These are phyloP conservation scores for Lasius fuliginosus DNA, from an alignment of 2,888 invertebrate species.

Conservation along the genomic window DNA sequence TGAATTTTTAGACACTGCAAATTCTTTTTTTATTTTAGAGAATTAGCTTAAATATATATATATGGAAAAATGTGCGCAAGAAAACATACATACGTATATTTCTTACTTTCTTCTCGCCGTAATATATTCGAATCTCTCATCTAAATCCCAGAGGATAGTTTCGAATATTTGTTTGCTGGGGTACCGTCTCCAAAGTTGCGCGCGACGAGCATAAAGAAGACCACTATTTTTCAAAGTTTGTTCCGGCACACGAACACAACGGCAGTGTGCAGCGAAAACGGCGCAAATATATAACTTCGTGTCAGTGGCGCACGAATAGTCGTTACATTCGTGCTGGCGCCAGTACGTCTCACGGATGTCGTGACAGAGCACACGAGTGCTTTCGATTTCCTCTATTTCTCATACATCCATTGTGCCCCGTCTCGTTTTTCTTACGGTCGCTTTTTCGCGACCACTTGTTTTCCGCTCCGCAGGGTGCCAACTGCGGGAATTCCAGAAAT, in stretches of 20 bases:
- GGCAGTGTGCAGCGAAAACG: slow-evolving; percentile 13
- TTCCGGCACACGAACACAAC: neutral
- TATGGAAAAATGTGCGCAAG: neutral
- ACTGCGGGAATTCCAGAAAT: slow-evolving; percentile 7
- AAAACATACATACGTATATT: slow-evolving; percentile 5
- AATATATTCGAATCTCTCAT: slow-evolving; percentile 31
- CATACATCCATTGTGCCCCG: slow-evolving; percentile 10
- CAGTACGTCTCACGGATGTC: slow-evolving; percentile 41
- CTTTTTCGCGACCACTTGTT: slow-evolving; percentile 1
- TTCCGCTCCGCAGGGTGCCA: neutral
- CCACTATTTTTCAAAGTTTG: slow-evolving; percentile 52
- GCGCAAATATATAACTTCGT: slow-evolving; percentile 25
- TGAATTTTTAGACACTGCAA: neutral
- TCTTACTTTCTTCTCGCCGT: neutral
- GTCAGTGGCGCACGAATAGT: slow-evolving; percentile 26
- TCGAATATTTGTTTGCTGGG: neutral
- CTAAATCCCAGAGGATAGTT: slow-evolving; percentile 22
- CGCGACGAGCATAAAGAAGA: slow-evolving; percentile 46
- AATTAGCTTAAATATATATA: neutral
- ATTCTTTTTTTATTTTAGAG: neutral
- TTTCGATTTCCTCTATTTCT: slow-evolving; percentile 38
- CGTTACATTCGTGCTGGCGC: slow-evolving; percentile 11
- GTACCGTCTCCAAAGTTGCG: slow-evolving; percentile 18
- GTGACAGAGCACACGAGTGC: slow-evolving; percentile 18
- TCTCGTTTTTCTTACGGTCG: neutral